Base-by-base conservation (phyloP, 2,797 vertebrate genomes). In the Morus bassanus region DNA sequence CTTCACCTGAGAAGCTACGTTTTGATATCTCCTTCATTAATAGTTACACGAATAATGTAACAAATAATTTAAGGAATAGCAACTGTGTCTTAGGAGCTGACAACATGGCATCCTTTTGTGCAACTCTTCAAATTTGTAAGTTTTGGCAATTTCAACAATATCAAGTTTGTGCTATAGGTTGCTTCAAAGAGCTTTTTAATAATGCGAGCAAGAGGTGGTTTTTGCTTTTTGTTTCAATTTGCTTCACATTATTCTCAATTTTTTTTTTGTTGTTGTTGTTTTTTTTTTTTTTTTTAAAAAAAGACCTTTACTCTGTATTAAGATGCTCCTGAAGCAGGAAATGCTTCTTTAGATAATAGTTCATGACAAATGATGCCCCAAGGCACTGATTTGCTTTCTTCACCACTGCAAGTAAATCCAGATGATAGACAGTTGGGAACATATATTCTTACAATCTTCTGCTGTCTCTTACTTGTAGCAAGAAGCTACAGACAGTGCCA, bases 321-420 rank as follows among this genome's bases (percentile, higher is more conserved):
- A 88, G 64, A 43, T 46, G 43, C 18, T 82, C 3, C n/a, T 85
- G 33, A 81, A 95, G 63, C 33, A 94, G 64, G 39, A 82, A 83
- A 64, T 56, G 22, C 37, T 93, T 48, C 60, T 74, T 87, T 54
- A 93, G 81, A 45, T 89, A 92, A 89, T 35, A 73, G 9, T 82
- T 92, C 57, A 23, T 91, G 92, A 94, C 77, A 91, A 85, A 86
- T 78, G 67, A 86, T 92, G 63, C 85, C 79, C 53, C 48, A 81
- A 92, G 81, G 85, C 59, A 69, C 76, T 61, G 87, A 64, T 85
- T 80, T 85, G 41, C 48, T 94, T 80, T 88, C 93, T 84, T 95
- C 57, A 37, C 37, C 33, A 43, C 14, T 76, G 54, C 31, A 33
- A 75, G 43, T 61, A 83, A 88, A 88, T 54, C 54, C 65, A 63